Conservation (phyloP, 2,113 vertebrate species). For the Sapajus apella region DNA sequence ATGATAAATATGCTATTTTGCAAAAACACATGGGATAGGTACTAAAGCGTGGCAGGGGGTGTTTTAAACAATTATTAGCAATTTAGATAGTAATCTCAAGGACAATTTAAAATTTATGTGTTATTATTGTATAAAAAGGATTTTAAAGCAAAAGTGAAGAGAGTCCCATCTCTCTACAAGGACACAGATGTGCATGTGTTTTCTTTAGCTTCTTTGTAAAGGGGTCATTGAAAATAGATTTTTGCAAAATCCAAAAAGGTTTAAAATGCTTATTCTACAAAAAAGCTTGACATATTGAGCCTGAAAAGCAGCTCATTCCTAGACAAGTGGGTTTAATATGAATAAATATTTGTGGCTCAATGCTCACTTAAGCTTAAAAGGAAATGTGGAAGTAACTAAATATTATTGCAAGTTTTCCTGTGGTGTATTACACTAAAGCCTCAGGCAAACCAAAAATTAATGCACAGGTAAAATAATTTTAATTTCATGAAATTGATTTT, state of each 20-base stretch:
- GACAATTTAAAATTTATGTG: constrained; percentile 1
- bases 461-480: not conserved
- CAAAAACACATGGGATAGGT: not conserved
- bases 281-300: not conserved
- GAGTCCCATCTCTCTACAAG: not conserved
- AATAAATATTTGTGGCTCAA: not conserved
- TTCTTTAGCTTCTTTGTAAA: constrained; percentile 39
- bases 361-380: not conserved
- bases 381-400: not conserved
- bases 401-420: constrained; percentile 2
- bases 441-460: not conserved
- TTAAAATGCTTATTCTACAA: constrained; percentile 35
- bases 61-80: constrained; percentile 11
- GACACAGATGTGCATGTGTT: not conserved
- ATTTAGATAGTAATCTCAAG: not conserved
- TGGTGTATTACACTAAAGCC: not conserved
- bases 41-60: not conserved
- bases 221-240: not conserved
- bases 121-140: not conserved
- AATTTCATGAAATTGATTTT: not conserved
- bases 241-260: not conserved
- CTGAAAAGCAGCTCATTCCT: not conserved
- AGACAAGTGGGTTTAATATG: constrained; percentile 17
- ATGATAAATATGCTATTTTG: constrained; percentile 42
- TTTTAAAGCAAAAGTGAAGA: constrained; percentile 26